Evolutionary conservation across 2,113 vertebrate genomes (phyloP).

Genomic region (Peromyscus maniculatus): DNA sequence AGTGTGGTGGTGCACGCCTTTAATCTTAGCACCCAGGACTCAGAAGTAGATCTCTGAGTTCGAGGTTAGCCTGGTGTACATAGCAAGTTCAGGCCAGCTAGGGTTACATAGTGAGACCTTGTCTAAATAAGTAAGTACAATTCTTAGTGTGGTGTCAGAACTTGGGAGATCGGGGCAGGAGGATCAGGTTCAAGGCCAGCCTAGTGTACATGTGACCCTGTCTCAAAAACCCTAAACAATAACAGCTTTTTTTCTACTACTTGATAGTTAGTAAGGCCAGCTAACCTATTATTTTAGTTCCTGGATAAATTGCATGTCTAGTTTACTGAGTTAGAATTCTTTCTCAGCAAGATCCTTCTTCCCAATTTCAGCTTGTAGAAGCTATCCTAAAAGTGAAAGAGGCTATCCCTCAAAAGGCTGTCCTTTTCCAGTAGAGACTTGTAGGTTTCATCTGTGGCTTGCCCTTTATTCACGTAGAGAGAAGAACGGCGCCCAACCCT

Average conservation of each 20-base stretch:
- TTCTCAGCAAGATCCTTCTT: constrained; percentile 43
- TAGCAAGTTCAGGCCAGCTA: neutral
- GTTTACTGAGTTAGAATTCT: constrained; percentile 7
- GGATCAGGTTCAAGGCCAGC: neutral
- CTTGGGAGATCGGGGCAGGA: neutral
- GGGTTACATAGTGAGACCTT: neutral
- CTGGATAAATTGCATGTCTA: neutral
- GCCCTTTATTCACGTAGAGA: constrained; percentile 75
- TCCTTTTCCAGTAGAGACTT: constrained; percentile 13
- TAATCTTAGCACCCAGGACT: neutral
- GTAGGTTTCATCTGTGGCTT: constrained; percentile 61
- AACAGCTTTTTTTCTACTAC: neutral
- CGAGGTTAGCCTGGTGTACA: neutral
- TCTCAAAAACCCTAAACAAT: neutral
- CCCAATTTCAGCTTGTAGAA: constrained; percentile 17
- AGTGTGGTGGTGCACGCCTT: neutral
- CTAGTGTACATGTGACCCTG: neutral
- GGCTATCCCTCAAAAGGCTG: constrained; percentile 12
- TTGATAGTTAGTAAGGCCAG: neutral
- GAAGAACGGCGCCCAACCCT: constrained; percentile 79
- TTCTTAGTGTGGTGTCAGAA: neutral
- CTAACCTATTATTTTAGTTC: neutral
- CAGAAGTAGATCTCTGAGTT: neutral
- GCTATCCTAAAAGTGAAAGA: constrained; percentile 17
- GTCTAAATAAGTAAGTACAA: neutral